Evolutionary conservation across 2,888 invertebrate species (phyloP).

Genomic region (Andrena chrysosceles): DNA sequence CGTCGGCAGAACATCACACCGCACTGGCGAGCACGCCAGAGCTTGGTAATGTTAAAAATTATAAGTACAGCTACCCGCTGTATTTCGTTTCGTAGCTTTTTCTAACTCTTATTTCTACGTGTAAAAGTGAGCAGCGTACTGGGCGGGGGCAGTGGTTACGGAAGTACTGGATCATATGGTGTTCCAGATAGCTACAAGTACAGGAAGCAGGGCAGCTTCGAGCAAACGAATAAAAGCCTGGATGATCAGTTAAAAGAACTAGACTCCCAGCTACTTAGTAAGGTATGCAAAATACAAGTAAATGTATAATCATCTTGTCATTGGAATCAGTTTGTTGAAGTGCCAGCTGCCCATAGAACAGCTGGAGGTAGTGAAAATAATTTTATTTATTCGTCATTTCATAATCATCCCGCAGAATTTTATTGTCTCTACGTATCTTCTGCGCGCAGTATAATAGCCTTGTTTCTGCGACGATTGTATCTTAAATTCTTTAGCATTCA

Average conservation of each 20-base stretch:
- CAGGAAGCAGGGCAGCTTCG: conserved; percentile 88
- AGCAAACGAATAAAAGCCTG: conserved; percentile 90
- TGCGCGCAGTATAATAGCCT: conserved; percentile 29
- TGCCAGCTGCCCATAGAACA: background rate
- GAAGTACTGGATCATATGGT: conserved; percentile 87
- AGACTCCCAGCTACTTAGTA: conserved; percentile 91
- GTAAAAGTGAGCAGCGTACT: conserved; percentile 87
- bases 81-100: background rate
- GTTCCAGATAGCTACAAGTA: conserved; percentile 87
- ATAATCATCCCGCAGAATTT: conserved; percentile 23
- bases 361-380: conserved; percentile 12
- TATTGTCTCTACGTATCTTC: conserved; percentile 13
- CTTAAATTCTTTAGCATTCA: conserved; percentile 63
- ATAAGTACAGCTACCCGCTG: background rate
- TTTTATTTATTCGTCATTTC: conserved; percentile 15
- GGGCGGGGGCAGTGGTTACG: conserved; percentile 87
- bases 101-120: conserved; percentile 52
- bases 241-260: conserved; percentile 93
- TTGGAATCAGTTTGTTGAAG: conserved; percentile 11
- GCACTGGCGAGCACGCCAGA: conserved; percentile 81
- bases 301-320: conserved; percentile 33
- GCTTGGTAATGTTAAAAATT: conserved; percentile 73
- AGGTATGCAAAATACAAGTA: conserved; percentile 82
- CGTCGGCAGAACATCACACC: conserved; percentile 82
- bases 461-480: conserved; percentile 50